Evolutionary conservation across 1,140 invertebrate species (phyloP), one percentile per base, ranked within the genome.

Genomic region (Ditylenchus dipsaci): DNA sequence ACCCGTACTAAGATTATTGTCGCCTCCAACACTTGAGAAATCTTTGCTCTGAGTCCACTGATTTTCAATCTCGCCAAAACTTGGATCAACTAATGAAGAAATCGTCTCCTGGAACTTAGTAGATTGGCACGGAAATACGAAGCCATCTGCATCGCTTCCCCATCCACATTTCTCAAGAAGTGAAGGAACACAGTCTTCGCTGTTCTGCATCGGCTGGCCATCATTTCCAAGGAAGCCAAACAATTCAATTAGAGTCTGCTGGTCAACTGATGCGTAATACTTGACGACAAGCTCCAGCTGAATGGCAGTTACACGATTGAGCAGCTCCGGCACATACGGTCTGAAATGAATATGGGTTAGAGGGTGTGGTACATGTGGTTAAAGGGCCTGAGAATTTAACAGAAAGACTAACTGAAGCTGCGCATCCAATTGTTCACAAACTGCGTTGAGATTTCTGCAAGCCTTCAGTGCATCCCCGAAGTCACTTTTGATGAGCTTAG

Each of bases 281-380:
- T 43, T 30, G 38, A 30, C 38, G 26, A 61, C n/a, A 30, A 61
- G 38, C 8, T 30, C 29, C 59, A 61, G n/a, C 59, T 61, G 59
- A 30, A 61, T 61, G 59, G 59, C 59, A n/a, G 38, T 61, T n/a
- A 61, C 27, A 5, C 59, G 59, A 19, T 61, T 61, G 8, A 21
- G 27, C 19, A 61, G 21, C n/a, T 61, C 59, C 59, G 3, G n/a
- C 5, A 61, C 59, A 61, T 43, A 61, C n/a, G 59, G 59, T 13
- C 59, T 61, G 26, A 53, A 53, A 53, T 17, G 15, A 21, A 21
- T 53, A 53, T 17, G 23, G 23, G n/a, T n/a, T n/a, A n/a, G n/a
- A n/a, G n/a, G n/a, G n/a, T n/a, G n/a, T n/a, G n/a, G n/a, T n/a
- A n/a, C n/a, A n/a, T n/a, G n/a, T n/a, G n/a, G n/a, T n/a, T n/a